phyloP scores from a whole-genome alignment of 2,113 vertebrate genomes.

The Muntiacus reevesi region DNA sequence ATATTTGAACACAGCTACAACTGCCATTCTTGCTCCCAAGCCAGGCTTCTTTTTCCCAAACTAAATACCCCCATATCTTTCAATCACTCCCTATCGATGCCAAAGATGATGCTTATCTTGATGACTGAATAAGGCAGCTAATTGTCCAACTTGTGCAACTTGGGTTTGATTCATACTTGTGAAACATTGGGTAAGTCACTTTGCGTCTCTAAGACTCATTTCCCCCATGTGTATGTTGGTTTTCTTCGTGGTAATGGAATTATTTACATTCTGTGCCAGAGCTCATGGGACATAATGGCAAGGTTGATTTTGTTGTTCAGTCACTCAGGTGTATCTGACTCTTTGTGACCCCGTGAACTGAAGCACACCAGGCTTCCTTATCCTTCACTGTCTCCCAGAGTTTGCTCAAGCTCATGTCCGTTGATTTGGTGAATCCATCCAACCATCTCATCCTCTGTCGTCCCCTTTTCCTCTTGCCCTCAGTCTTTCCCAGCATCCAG shows the following conservation, averaged over 20 bases:
- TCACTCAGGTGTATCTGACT: not conserved
- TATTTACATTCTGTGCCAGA: not conserved
- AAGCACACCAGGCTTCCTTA: not conserved
- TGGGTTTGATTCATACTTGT: not conserved
- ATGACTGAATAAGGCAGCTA: not conserved
- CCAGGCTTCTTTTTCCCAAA: not conserved
- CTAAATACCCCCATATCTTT: not conserved
- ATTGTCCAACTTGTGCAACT: not conserved
- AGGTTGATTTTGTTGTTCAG: not conserved
- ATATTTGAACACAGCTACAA: not conserved
- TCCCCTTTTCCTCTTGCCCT: not conserved
- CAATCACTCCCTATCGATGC: not conserved
- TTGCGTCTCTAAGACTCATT: not conserved
- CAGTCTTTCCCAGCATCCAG: not conserved
- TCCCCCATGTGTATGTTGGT: not conserved
- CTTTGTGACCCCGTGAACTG: not conserved
- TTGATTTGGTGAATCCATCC: not conserved
- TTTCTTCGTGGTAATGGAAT: not conserved
- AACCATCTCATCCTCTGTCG: not conserved
- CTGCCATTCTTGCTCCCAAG: not conserved
- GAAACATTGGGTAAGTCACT: not conserved
- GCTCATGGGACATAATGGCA: not conserved
- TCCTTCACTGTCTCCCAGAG: not conserved
- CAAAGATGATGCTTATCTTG: conserved; percentile 16
- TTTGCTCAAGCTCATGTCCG: not conserved